Base-by-base conservation (phyloP, 2,888 invertebrate genomes). In the Orchesella flavescens region DNA sequence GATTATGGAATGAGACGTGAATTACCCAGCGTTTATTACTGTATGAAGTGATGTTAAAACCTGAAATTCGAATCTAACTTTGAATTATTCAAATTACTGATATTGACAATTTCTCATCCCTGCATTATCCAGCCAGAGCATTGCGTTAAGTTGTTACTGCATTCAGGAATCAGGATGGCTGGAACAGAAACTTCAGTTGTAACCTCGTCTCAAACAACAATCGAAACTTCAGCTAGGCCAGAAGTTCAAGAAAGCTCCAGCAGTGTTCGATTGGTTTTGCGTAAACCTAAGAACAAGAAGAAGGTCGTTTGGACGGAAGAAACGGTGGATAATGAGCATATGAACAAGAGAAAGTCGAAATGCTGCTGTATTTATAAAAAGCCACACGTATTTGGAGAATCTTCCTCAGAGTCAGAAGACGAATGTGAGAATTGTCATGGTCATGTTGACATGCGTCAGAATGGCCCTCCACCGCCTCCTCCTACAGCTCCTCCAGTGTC, bases 271-370 rank as follows among this genome's bases (percentile, higher is more conserved):
- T 90, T 95, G 73, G 93, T 93, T 83, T 91, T 95, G 69, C 92
- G 93, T 84, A 94, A 94, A 89, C 94, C 94, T 1, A 93, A 93
- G 89, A 92, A 91, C 53, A 94, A 95, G 90, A 96, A 95, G 90
- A 91, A 91, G 89, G 97, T 98, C 0, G 94, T 94, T 85, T 98
- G 97, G 96, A 94, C 94, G 12, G 93, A 94, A 83, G 96, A 94
- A 88, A 97, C 97, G 0, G 95, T 98, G 15, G 98, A 98, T 90
- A 98, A 98, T 91, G 98, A 98, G 90, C 92, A 96, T 89, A 93
- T 98, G 94, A 95, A 96, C 90, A 96, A 95, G 90, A 97, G 97
- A 91, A 98, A 98, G 90, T 98, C 98, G 24, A 98, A 98, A 93
- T 98, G 98, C 91, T 98, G 98, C 90, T 98, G 98, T 90, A 95